Percentiles rank a stretch among this genome's conserved stretches.
These are phyloP conservation scores for Leptinotarsa defecta DNA, from an alignment of 1,140 invertebrate species.

Conservation along the genomic window DNA sequence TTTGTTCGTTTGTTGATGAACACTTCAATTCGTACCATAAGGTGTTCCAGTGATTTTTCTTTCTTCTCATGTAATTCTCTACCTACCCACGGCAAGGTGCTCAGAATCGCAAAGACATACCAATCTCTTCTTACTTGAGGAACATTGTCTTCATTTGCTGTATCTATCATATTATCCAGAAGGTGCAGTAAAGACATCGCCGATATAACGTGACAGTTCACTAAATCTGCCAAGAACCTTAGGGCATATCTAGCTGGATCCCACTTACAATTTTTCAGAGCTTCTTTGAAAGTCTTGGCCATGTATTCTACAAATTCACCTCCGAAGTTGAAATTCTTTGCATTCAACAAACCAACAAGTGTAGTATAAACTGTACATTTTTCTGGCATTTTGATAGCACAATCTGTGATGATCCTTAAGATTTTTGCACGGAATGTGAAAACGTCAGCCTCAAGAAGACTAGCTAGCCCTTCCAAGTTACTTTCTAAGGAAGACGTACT, in stretches of 20 bases:
- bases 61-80: slow-evolving; percentile 96
- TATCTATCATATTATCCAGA: slow-evolving; percentile 92
- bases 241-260: slow-evolving; percentile 86
- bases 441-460: slow-evolving; percentile 92
- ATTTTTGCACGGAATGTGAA: slow-evolving; percentile 92
- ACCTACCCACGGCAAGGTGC: slow-evolving; percentile 94
- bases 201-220: slow-evolving; percentile 96
- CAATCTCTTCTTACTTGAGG: slow-evolving; percentile 91
- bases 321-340: slow-evolving; percentile 97
- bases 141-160: slow-evolving; percentile 90
- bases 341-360: slow-evolving; percentile 93
- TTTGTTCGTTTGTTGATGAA: slow-evolving; percentile 93
- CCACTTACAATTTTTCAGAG: slow-evolving; percentile 88
- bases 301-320: slow-evolving; percentile 97
- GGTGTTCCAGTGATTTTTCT: slow-evolving; percentile 88
- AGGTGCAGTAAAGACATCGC: slow-evolving; percentile 89
- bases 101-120: slow-evolving; percentile 96
- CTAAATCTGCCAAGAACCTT: slow-evolving; percentile 92
- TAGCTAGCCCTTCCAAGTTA: slow-evolving; percentile 93
- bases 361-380: slow-evolving; percentile 98
- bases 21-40: slow-evolving; percentile 91
- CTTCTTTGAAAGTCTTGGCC: slow-evolving; percentile 91
- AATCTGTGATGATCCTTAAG: slow-evolving; percentile 90
- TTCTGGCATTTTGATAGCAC: slow-evolving; percentile 94
- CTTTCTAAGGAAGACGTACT: slow-evolving; percentile 96